These are phyloP conservation scores for Elachura formosa DNA, from an alignment of 2,113 vertebrate species.

Conservation along the genomic window DNA sequence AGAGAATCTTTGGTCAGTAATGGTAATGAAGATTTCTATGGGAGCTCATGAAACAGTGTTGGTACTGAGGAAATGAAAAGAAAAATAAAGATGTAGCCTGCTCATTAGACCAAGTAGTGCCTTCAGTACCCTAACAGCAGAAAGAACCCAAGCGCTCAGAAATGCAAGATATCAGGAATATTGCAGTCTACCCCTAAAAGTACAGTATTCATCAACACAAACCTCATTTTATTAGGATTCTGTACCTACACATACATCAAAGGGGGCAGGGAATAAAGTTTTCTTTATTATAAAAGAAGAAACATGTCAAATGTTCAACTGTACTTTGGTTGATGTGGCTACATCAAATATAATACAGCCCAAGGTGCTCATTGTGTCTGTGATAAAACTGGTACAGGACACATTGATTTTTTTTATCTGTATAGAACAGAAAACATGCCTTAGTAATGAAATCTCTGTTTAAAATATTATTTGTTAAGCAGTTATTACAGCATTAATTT, in stretches of 20 bases:
- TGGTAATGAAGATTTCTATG: not conserved
- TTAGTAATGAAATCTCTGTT: not conserved
- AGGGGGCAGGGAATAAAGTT: not conserved
- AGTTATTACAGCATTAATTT: not conserved
- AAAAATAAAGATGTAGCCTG: not conserved
- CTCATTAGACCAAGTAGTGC: not conserved
- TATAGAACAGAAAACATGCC: not conserved
- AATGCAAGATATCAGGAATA: not conserved
- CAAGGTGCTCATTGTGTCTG: not conserved
- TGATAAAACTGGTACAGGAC: not conserved
- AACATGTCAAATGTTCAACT: not conserved
- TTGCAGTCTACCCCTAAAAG: not conserved
- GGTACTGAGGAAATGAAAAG: not conserved
- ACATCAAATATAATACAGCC: not conserved
- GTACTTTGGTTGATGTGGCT: not conserved
- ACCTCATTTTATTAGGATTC: not conserved
- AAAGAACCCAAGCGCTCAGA: not conserved
- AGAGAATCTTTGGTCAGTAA: not conserved
- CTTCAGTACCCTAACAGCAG: not conserved
- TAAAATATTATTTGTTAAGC: not conserved
- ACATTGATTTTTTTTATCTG: not conserved
- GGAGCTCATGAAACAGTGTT: not conserved
- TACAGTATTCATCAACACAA: not conserved
- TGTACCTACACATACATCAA: not conserved
- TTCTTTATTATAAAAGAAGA: not conserved